Percentiles rank a stretch among this genome's conserved stretches.
phyloP scores from a whole-genome alignment of 2,888 invertebrate species.

The Euproctis similis region DNA sequence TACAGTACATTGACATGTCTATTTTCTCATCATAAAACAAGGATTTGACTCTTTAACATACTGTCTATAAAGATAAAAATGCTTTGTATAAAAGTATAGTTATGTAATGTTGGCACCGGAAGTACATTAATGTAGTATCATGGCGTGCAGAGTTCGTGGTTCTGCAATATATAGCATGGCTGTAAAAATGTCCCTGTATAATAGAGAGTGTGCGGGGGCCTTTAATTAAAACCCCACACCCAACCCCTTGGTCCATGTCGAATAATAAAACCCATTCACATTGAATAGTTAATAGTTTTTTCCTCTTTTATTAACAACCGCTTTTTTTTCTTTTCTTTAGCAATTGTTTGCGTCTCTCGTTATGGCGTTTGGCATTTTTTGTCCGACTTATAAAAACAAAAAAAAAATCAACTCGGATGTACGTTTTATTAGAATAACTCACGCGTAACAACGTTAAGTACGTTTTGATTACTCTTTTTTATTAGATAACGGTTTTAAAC shows the following conservation, averaged over 20 bases:
- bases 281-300: conserved; percentile 48
- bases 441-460: no score
- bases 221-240: conserved; percentile 72
- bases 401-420: no score
- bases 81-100: background rate
- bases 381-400: no score
- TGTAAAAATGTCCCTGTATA: conserved; percentile 63
- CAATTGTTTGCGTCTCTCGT: no score
- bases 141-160: conserved; percentile 17
- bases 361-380: no score
- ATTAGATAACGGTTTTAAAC: no score
- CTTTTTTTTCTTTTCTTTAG: no score
- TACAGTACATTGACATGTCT: no score
- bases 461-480: no score
- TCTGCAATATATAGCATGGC: conserved; percentile 30
- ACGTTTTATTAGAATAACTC: no score
- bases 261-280: conserved; percentile 58
- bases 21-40: no score
- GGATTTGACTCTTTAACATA: background rate
- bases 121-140: conserved; percentile 4
- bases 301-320: conserved; percentile 36
- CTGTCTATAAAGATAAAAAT: conserved; percentile 6
- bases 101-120: conserved; percentile 4
- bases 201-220: conserved; percentile 56
- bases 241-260: conserved; percentile 43